Percentiles rank a stretch among this genome's conserved stretches.
These are phyloP conservation scores for Rattus rattus DNA, from an alignment of 2,113 vertebrate genomes.

Conservation along the genomic window DNA sequence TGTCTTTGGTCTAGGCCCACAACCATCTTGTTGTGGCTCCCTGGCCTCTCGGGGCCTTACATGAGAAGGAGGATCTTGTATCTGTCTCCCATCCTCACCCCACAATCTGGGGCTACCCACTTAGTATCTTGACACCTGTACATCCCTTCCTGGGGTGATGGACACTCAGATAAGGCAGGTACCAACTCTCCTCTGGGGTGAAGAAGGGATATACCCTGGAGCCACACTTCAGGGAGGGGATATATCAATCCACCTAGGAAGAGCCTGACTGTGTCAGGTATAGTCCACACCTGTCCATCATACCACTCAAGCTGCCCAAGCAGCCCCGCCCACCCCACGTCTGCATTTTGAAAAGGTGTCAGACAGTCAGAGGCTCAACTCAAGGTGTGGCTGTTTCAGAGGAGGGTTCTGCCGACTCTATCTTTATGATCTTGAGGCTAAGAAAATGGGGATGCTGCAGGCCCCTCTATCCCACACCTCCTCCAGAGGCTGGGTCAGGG, in stretches of 20 bases:
- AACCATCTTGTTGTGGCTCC: neutral
- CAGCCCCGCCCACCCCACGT: too few species aligned
- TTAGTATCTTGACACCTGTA: fast-evolving
- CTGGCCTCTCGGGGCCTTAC: neutral
- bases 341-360: fast-evolving
- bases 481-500: neutral
- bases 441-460: neutral
- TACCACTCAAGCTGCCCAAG: fast-evolving
- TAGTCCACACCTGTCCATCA: neutral
- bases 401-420: neutral
- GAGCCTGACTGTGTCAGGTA: fast-evolving
- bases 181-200: neutral
- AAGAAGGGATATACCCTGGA: fast-evolving
- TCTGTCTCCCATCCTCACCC: too few species aligned
- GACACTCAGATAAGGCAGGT: neutral
- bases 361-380: fast-evolving
- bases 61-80: neutral
- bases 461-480: neutral
- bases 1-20: neutral
- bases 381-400: neutral
- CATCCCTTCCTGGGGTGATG: fast-evolving
- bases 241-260: fast-evolving
- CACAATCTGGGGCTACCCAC: neutral
- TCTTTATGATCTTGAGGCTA: neutral
- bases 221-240: neutral